Evolutionary conservation across 2,797 vertebrate genomes (phyloP).

Genomic region (Potorous gilbertii): DNA sequence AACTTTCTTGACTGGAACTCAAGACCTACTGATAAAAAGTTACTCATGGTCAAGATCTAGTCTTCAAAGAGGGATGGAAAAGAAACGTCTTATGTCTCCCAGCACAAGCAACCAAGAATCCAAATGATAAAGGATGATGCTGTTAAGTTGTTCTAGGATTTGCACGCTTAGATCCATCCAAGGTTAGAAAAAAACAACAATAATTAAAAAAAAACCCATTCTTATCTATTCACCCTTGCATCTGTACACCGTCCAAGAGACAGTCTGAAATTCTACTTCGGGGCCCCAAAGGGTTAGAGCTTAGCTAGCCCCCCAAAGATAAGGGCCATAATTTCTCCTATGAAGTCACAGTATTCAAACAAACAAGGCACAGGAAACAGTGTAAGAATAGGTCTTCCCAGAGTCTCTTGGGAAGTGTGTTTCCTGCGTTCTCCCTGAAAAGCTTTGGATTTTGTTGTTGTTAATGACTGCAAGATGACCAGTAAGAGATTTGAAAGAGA

Average conservation of each 20-base stretch:
- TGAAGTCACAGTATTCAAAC: slow-evolving; percentile 27
- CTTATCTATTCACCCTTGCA: neutral
- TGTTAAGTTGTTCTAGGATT: neutral
- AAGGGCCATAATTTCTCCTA: slow-evolving; percentile 47
- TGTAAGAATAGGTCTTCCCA: slow-evolving; percentile 18
- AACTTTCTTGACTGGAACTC: neutral
- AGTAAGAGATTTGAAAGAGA: neutral
- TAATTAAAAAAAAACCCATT: neutral
- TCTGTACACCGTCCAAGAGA: neutral
- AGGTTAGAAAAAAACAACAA: neutral
- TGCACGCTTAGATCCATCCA: neutral
- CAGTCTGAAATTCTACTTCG: slow-evolving; percentile 26
- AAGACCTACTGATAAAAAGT: neutral
- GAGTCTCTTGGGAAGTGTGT: slow-evolving; percentile 52
- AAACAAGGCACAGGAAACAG: slow-evolving; percentile 61
- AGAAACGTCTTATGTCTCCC: neutral
- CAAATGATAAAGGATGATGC: neutral
- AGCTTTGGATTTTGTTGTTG: neutral
- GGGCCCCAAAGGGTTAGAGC: slow-evolving; percentile 38
- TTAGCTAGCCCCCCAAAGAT: slow-evolving; percentile 65
- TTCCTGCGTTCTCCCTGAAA: slow-evolving; percentile 66
- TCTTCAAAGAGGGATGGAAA: slow-evolving; percentile 37
- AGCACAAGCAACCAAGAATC: neutral
- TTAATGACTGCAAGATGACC: neutral
- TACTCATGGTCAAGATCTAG: neutral